Evolutionary conservation across 2,888 invertebrate species (phyloP).

Genomic region (Thymelicus lineola): DNA sequence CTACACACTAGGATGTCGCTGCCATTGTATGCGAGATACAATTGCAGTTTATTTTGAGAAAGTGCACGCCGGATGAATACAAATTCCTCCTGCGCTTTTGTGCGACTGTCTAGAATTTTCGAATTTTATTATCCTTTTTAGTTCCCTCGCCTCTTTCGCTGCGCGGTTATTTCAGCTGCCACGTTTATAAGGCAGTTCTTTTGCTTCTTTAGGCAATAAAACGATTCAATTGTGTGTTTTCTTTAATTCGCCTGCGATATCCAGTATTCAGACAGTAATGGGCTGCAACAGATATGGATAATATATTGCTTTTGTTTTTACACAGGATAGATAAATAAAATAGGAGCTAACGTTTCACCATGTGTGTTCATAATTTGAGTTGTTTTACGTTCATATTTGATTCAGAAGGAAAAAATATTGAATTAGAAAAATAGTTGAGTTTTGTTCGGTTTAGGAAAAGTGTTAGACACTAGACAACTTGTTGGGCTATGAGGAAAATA

Average conservation of each 20-base stretch:
- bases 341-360: no score
- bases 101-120: slow-evolving; percentile 31
- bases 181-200: slow-evolving; percentile 28
- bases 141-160: slow-evolving; percentile 24
- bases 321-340: no score
- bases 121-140: slow-evolving; percentile 38
- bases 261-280: no score
- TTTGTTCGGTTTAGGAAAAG: no score
- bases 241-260: slow-evolving; percentile 5
- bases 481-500: no score
- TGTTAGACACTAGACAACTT: no score
- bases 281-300: no score
- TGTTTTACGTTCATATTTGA: no score
- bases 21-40: slow-evolving; percentile 53
- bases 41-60: slow-evolving; percentile 54
- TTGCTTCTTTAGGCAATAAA: slow-evolving; percentile 31
- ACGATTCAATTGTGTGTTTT: slow-evolving; percentile 27
- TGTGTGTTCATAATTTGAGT: no score
- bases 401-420: no score
- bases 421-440: no score
- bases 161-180: slow-evolving; percentile 30
- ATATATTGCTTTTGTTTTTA: no score
- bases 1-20: slow-evolving; percentile 50
- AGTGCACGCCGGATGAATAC: slow-evolving; percentile 49
- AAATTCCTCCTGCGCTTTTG: slow-evolving; percentile 41